phyloP scores from a whole-genome alignment of 2,888 invertebrate species.

The Drosophila niveifrons region DNA sequence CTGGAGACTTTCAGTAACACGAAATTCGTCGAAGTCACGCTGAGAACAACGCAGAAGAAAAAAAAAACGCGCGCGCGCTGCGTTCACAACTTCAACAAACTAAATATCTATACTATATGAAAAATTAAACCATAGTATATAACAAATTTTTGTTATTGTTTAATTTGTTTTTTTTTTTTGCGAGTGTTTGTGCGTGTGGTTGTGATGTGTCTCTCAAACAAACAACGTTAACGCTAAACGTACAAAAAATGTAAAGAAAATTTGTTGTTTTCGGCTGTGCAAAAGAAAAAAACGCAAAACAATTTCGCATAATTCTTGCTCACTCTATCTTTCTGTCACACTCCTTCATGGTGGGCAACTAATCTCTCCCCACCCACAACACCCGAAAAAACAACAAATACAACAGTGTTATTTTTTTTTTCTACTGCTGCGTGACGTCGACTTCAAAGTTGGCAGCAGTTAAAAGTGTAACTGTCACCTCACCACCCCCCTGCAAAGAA shows the following conservation, averaged over 20 bases:
- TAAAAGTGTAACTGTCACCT: slow-evolving; percentile 12
- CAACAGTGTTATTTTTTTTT: not conserved
- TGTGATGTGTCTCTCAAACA: slow-evolving; percentile 18
- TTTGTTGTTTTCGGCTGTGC: not conserved
- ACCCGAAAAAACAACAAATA: not conserved
- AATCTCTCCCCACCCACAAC: not conserved
- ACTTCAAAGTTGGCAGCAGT: slow-evolving; percentile 38
- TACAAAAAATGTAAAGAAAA: slow-evolving; percentile 26
- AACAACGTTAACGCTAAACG: slow-evolving; percentile 19
- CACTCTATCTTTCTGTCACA: slow-evolving; percentile 20
- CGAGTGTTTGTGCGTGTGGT: slow-evolving; percentile 18
- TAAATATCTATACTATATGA: slow-evolving; percentile 13
- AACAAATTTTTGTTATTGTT: slow-evolving; percentile 9
- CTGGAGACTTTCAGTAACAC: slow-evolving; percentile 55
- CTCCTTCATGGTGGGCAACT: slow-evolving; percentile 38
- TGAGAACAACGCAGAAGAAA: slow-evolving; percentile 55
- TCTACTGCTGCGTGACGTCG: slow-evolving; percentile 11
- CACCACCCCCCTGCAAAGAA: slow-evolving; percentile 36
- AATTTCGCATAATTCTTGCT: slow-evolving; percentile 7
- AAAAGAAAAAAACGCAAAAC: slow-evolving; percentile 4
- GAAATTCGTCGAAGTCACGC: slow-evolving; percentile 60
- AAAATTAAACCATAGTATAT: not conserved
- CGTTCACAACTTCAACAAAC: slow-evolving; percentile 50
- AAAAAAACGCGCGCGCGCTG: slow-evolving; percentile 67
- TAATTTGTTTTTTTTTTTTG: not conserved